A percentile compares a stretch with the other conserved stretches of the same genome.
Evolutionary conservation across 2,113 vertebrate genomes (phyloP).

Genomic region (Cyphomyrus plagiostoma): DNA sequence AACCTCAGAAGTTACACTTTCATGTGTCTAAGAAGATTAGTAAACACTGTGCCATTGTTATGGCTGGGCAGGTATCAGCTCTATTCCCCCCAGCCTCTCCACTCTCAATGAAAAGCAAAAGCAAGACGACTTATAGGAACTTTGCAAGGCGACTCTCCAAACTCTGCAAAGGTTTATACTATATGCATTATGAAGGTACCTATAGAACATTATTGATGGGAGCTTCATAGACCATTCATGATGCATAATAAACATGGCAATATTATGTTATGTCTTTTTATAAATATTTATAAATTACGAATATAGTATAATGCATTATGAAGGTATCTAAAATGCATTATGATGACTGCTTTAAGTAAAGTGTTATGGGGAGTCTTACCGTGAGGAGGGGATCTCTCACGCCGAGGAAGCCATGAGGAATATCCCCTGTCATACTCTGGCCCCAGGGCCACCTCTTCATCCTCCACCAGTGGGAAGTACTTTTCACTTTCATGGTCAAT

Average conservation of each 20-base stretch:
- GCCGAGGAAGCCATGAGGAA: conserved; percentile 60
- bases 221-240: too few relatives aligned
- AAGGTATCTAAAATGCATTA: not conserved
- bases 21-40: not conserved
- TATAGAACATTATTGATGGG: too few relatives aligned
- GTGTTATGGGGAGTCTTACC: conserved; percentile 42
- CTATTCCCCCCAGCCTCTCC: not conserved
- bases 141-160: not conserved
- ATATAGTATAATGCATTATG: not conserved
- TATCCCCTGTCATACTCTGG: conserved; percentile 68
- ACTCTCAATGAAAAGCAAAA: not conserved
- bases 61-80: not conserved
- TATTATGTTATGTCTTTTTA: too few relatives aligned
- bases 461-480: conserved; percentile 58
- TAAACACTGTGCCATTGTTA: not conserved
- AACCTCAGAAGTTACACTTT: not conserved
- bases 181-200: too few relatives aligned
- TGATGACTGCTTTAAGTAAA: not conserved
- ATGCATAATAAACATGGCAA: too few relatives aligned
- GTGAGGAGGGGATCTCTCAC: conserved; percentile 67
- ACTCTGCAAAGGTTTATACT: too few relatives aligned
- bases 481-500: conserved; percentile 62
- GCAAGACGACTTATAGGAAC: not conserved
- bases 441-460: conserved; percentile 51
- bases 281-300: not conserved